Base-by-base conservation (phyloP, 1,140 invertebrate genomes). In the Proales similis region DNA sequence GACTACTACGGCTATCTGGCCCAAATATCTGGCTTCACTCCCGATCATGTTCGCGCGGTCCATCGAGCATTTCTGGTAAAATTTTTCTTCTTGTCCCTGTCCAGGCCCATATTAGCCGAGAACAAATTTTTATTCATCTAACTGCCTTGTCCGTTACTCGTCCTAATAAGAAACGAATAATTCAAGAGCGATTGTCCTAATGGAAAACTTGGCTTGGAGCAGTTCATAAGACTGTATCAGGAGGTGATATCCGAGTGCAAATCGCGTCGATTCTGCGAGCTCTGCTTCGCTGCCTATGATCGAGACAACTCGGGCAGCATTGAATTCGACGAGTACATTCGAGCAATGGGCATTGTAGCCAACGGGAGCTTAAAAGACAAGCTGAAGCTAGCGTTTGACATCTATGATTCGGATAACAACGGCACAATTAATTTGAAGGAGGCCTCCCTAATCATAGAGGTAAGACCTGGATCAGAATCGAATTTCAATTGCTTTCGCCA, bases 161-260 rank as follows among this genome's bases (percentile, higher is more conserved):
- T n/a, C n/a, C n/a, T n/a, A n/a, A n/a, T n/a, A n/a, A n/a, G n/a
- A n/a, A n/a, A n/a, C n/a, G n/a, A n/a, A n/a, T n/a, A n/a, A n/a
- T n/a, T n/a, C n/a, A n/a, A n/a, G n/a, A n/a, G n/a, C n/a, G 51
- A 57, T 39, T 57, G 51, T 57, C 51, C 51, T 2, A 57, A 39
- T 42, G 51, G 51, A 17, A 38, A 39, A 42, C 32, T 57, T 17
- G 32, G 14, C 12, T 6, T 29, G 19, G 6, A 19, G 30, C 27
- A 42, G 51, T 57, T 57, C 32, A 42, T 26, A 5, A 57, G 45
- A 42, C n/a, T 57, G 5, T 57, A 42, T 29, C 39, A 27, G 11
- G 22, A 57, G 19, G 39, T 57, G 14, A 42, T 30, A 27, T 27
- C 51, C 11, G 45, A 22, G 17, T 36, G 51, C 14, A 57, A 57